Evolutionary conservation across 2,888 invertebrate genomes (phyloP).

Genomic region (Calliphora vomitoria): DNA sequence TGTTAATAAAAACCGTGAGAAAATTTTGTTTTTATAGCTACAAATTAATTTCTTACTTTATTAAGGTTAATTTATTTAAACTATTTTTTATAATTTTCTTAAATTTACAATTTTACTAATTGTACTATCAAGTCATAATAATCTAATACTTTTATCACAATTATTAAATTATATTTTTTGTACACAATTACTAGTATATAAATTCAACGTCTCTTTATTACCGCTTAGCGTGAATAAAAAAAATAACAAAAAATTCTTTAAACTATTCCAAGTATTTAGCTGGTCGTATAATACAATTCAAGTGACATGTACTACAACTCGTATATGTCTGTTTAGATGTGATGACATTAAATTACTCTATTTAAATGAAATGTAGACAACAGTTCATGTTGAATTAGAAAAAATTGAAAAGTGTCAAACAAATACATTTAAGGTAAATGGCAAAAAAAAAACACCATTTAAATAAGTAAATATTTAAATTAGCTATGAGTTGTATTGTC

Average conservation of each 20-base stretch:
- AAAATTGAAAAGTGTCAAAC: slow-evolving; percentile 58
- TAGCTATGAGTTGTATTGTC: background rate
- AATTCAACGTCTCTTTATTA: background rate
- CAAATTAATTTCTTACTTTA: background rate
- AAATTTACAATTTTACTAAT: background rate
- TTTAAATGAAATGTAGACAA: slow-evolving; percentile 44
- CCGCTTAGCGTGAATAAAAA: background rate
- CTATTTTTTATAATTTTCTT: background rate
- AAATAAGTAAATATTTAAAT: slow-evolving; percentile 33
- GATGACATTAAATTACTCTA: slow-evolving; percentile 49
- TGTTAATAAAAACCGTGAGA: background rate
- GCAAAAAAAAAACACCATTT: background rate
- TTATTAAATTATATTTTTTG: slow-evolving; percentile 21
- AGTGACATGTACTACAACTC: too few species aligned
- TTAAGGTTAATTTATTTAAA: slow-evolving; percentile 7
- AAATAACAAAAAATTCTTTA: background rate
- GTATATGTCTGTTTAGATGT: slow-evolving; percentile 9
- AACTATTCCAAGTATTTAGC: too few species aligned
- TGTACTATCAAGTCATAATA: slow-evolving; percentile 8
- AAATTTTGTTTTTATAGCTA: background rate
- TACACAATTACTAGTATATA: background rate
- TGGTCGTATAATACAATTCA: too few species aligned
- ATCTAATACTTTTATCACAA: slow-evolving; percentile 7
- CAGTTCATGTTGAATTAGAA: slow-evolving; percentile 12
- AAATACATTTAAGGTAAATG: slow-evolving; percentile 42